phyloP scores from a whole-genome alignment of 2,113 vertebrate genomes.

The Nicator chloris region DNA sequence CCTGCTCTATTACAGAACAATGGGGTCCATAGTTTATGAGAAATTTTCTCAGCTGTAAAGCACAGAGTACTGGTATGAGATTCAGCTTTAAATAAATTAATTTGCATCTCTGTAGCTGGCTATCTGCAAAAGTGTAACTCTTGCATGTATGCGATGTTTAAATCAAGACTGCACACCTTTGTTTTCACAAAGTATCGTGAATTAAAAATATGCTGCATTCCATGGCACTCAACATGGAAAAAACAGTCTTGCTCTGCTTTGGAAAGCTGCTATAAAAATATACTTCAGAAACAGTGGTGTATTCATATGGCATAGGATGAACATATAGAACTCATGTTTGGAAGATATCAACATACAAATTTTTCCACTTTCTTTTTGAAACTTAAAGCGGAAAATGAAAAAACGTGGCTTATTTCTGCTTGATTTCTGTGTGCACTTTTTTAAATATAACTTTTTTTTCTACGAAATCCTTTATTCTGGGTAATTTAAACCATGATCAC shows the following conservation, averaged over 20 bases:
- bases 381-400: neutral
- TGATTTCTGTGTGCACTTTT: neutral
- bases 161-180: neutral
- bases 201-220: neutral
- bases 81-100: neutral
- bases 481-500: neutral
- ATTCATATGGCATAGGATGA: neutral
- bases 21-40: neutral
- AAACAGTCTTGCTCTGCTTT: neutral
- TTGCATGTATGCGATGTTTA: neutral
- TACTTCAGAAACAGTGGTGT: neutral
- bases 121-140: neutral
- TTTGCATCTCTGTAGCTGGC: neutral
- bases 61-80: neutral
- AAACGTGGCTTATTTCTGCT: neutral
- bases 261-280: neutral
- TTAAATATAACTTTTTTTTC: neutral
- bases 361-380: neutral
- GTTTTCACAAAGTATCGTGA: neutral
- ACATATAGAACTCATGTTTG: neutral
- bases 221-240: neutral
- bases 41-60: neutral
- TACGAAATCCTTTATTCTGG: neutral
- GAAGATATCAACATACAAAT: neutral
- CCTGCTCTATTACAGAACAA: neutral